phyloP scores from a whole-genome alignment of 2,113 vertebrate genomes.

The Paradisaea rubra region DNA sequence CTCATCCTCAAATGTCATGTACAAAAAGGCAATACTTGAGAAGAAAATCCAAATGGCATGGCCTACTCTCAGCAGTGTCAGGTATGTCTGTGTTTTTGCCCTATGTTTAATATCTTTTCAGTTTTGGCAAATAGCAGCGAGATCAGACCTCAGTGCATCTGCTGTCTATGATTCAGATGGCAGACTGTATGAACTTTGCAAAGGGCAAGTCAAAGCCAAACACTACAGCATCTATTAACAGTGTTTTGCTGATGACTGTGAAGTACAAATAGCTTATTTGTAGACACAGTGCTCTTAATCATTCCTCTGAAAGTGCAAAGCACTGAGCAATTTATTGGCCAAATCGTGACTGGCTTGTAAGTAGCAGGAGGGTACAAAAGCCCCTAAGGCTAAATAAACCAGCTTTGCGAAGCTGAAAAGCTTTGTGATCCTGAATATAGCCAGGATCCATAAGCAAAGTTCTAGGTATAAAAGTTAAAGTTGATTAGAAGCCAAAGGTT shows the following conservation, averaged over 20 bases:
- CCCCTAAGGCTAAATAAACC: background rate
- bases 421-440: background rate
- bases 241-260: conserved; percentile 22
- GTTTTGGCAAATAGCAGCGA: background rate
- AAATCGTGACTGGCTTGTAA: conserved; percentile 21
- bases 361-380: background rate
- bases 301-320: conserved; percentile 10
- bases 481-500: background rate
- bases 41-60: background rate
- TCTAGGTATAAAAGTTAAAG: background rate
- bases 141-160: background rate
- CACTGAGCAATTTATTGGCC: conserved; percentile 4
- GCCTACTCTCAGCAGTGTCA: background rate
- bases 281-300: conserved; percentile 17
- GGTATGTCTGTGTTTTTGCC: background rate
- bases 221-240: conserved; percentile 31
- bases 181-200: conserved; percentile 13
- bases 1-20: background rate
- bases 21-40: background rate
- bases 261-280: conserved; percentile 26
- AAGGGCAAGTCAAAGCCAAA: conserved; percentile 52
- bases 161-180: conserved; percentile 37
- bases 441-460: background rate
- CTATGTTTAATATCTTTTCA: background rate
- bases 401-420: background rate